phyloP scores from a whole-genome alignment of 2,888 invertebrate genomes.

The Morinoia aosen region DNA sequence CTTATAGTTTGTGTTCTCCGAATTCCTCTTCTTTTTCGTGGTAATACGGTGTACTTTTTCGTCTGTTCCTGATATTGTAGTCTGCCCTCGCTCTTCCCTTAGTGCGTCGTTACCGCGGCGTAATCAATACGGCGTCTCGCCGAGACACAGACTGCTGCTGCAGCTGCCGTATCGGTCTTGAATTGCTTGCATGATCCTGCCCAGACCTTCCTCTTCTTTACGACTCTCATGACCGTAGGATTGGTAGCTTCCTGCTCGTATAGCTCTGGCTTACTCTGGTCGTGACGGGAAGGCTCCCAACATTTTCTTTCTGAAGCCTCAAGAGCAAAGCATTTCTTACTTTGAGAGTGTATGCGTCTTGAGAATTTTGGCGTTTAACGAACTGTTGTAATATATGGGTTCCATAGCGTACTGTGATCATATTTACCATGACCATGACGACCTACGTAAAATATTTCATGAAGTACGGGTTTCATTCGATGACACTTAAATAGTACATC shows the following conservation, averaged over 20 bases:
- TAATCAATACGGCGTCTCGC: slow-evolving; percentile 18
- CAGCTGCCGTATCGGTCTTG: slow-evolving; percentile 6
- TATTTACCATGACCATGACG: too few species aligned
- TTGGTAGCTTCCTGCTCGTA: background rate
- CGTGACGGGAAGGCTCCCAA: background rate
- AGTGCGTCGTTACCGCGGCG: slow-evolving; percentile 35
- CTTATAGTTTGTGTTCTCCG: background rate
- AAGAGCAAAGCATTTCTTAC: background rate
- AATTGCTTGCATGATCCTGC: background rate
- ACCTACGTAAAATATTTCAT: too few species aligned
- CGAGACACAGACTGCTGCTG: background rate
- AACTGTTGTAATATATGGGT: background rate
- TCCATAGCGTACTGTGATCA: background rate
- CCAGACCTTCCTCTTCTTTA: background rate
- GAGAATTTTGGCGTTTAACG: background rate
- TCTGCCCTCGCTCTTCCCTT: slow-evolving; percentile 3
- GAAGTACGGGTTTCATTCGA: too few species aligned
- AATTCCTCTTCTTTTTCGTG: background rate
- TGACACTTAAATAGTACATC: too few species aligned
- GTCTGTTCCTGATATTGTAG: background rate
- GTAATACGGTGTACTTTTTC: background rate
- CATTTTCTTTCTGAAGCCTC: background rate
- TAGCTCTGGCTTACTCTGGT: background rate
- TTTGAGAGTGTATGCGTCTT: background rate
- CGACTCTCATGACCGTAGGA: background rate